Percentiles rank a stretch among this genome's conserved stretches.
phyloP scores from a whole-genome alignment of 2,113 vertebrate species.

The Alectura lathami region DNA sequence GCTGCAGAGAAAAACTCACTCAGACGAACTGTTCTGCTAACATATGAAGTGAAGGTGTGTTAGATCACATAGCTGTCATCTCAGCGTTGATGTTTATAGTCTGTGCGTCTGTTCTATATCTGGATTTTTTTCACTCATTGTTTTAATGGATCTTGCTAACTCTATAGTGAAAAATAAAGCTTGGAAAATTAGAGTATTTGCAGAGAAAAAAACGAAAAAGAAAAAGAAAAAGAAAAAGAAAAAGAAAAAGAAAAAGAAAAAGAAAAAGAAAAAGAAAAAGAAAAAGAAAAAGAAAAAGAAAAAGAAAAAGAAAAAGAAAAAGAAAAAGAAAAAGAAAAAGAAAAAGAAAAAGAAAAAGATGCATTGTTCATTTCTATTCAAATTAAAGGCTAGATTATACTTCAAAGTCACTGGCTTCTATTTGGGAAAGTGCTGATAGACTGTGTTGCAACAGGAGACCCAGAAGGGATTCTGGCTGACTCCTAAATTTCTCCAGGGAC shows the following conservation, averaged over 20 bases:
- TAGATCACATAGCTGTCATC: neutral
- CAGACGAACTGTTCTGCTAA: neutral
- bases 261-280: neutral
- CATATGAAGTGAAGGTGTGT: neutral
- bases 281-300: neutral
- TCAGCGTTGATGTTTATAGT: neutral
- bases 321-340: neutral
- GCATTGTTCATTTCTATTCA: neutral
- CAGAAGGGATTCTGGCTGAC: constrained; percentile 21
- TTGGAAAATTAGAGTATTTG: neutral
- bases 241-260: neutral
- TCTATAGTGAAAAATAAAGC: neutral
- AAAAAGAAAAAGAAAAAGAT: neutral
- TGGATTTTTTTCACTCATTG: neutral
- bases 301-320: neutral
- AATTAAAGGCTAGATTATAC: constrained; percentile 26
- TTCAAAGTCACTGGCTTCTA: constrained; percentile 27
- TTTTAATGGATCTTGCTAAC: neutral
- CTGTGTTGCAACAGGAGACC: constrained; percentile 24
- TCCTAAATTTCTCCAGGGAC: constrained; percentile 38
- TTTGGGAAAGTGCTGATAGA: constrained; percentile 28
- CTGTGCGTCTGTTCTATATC: neutral
- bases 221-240: neutral
- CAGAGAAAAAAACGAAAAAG: too few species aligned
- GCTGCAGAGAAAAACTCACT: neutral